Evolutionary conservation across 35 echinoderm and acorn worm species (phyloP).

Genomic region (Chiridota heheva): DNA sequence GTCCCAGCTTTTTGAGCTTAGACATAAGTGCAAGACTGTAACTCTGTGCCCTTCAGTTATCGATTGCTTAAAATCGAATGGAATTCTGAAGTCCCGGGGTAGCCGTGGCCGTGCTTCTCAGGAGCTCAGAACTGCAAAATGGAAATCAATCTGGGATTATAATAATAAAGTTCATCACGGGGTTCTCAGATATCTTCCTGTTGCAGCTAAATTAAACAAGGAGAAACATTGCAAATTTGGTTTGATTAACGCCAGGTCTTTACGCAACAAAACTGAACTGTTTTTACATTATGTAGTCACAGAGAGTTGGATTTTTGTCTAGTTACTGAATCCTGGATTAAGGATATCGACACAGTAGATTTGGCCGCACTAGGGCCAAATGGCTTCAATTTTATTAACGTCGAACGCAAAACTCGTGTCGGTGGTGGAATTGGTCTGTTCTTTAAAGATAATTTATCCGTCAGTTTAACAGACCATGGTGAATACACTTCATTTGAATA

Average conservation of each 20-base stretch:
- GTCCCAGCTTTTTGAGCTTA: too few species aligned
- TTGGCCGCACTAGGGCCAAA: constrained; percentile 11
- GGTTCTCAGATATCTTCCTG: constrained; percentile 14
- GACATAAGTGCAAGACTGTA: too few species aligned
- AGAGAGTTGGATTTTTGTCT: constrained; percentile 24
- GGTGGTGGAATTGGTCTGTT: constrained; percentile 45
- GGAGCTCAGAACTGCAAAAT: constrained; percentile 17
- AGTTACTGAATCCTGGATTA: constrained; percentile 32
- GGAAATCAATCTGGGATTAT: constrained; percentile 12
- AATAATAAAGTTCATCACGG: constrained; percentile 11
- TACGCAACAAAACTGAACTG: constrained; percentile 20
- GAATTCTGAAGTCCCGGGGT: constrained; percentile 2
- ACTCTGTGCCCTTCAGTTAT: too few species aligned
- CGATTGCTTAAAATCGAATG: neutral
- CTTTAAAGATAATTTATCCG: constrained; percentile 26
- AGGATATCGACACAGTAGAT: constrained; percentile 20
- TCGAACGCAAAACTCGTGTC: constrained; percentile 9
- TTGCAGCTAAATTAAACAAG: constrained; percentile 14
- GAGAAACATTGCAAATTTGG: constrained; percentile 13
- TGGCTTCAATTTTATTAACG: constrained; percentile 16
- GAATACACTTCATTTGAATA: constrained; percentile 33
- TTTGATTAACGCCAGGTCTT: constrained; percentile 22
- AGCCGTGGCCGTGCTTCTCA: neutral
- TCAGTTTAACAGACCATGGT: neutral
- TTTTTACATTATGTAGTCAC: constrained; percentile 18